These are phyloP conservation scores for Acropternis orthonyx DNA, from an alignment of 2,797 vertebrate species.

Conservation along the genomic window DNA sequence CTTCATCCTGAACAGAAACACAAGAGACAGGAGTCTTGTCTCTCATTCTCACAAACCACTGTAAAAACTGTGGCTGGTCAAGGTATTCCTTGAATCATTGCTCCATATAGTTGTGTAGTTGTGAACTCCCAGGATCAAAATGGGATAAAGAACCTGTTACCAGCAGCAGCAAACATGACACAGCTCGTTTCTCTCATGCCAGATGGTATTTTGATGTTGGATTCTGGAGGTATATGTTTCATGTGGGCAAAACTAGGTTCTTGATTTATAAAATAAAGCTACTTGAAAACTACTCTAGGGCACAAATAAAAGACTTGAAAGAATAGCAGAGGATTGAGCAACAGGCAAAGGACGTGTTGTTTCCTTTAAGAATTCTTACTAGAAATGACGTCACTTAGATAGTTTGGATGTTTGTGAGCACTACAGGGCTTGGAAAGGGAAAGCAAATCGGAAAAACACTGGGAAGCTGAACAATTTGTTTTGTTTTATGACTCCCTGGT, in stretches of 20 bases:
- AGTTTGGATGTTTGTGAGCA: conserved; percentile 50
- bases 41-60: background rate
- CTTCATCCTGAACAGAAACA: background rate
- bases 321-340: conserved; percentile 54
- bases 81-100: background rate
- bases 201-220: background rate
- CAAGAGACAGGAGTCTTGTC: background rate
- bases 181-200: background rate
- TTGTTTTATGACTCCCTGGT: conserved; percentile 65
- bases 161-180: background rate
- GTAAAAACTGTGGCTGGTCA: background rate
- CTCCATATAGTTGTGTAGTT: background rate
- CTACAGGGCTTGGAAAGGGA: conserved; percentile 41
- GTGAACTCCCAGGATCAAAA: background rate
- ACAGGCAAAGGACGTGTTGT: conserved; percentile 58
- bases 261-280: background rate
- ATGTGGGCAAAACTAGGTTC: background rate
- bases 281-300: background rate
- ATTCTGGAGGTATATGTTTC: background rate
- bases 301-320: background rate
- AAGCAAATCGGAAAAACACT: conserved; percentile 44
- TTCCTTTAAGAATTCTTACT: conserved; percentile 56
- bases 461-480: conserved; percentile 68
- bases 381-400: conserved; percentile 58
- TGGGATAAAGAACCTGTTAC: background rate